Percentiles rank a stretch among this genome's conserved stretches.
These are phyloP conservation scores for Watsonalla binaria DNA, from an alignment of 2,888 invertebrate species.

Conservation along the genomic window DNA sequence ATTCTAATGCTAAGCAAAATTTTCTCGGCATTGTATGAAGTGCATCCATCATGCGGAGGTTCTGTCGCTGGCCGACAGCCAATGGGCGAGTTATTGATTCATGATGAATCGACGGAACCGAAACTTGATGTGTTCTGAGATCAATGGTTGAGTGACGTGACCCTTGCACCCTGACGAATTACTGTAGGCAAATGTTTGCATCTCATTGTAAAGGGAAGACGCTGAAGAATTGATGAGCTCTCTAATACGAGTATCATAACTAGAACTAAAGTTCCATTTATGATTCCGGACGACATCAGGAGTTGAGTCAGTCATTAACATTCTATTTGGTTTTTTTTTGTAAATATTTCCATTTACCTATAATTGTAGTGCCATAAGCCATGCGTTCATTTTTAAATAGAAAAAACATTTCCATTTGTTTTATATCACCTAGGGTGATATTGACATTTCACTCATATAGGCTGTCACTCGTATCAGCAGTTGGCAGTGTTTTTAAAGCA, in stretches of 20 bases:
- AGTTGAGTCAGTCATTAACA: too few relatives aligned
- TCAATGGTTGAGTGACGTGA: not conserved
- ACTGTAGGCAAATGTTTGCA: not conserved
- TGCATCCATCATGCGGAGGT: conserved; percentile 2
- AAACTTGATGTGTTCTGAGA: not conserved
- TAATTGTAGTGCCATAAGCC: too few relatives aligned
- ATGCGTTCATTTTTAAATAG: too few relatives aligned
- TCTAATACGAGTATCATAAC: too few relatives aligned
- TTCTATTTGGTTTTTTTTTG: too few relatives aligned
- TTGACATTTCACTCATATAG: conserved; percentile 13
- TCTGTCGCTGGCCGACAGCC: conserved; percentile 31
- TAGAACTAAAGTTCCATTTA: too few relatives aligned
- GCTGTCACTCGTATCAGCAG: too few relatives aligned
- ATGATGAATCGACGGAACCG: conserved; percentile 17
- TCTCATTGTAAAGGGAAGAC: too few relatives aligned
- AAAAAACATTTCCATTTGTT: too few relatives aligned
- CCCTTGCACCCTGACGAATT: not conserved
- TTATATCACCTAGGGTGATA: not conserved
- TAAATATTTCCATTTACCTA: too few relatives aligned
- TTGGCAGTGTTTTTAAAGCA: conserved; percentile 16
- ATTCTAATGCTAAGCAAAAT: not conserved
- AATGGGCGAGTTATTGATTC: conserved; percentile 42
- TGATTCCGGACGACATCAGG: too few relatives aligned
- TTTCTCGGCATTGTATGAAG: not conserved
- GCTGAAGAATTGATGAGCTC: too few relatives aligned